Evolutionary conservation across 2,888 invertebrate species (phyloP).

Genomic region (Pantelozetes paolii): DNA sequence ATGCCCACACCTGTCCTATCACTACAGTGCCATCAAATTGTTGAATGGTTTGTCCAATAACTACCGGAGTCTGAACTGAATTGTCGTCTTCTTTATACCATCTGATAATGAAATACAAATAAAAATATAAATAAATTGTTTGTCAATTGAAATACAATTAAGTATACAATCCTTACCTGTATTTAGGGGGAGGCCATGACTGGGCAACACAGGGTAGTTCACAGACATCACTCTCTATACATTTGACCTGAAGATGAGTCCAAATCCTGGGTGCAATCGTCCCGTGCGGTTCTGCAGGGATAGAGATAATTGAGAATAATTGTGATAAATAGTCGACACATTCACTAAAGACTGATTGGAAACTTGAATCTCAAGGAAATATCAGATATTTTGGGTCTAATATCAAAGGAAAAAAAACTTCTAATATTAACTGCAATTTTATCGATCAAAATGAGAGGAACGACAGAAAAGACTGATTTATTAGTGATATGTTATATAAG

Average conservation of each 20-base stretch:
- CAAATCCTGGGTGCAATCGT: slow-evolving; percentile 41
- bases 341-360: not conserved
- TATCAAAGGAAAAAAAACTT: not conserved
- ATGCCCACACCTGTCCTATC: not conserved
- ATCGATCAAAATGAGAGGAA: slow-evolving; percentile 12
- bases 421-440: too few relatives aligned
- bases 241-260: slow-evolving; percentile 40
- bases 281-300: slow-evolving; percentile 38
- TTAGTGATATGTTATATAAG: not conserved
- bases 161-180: too few relatives aligned
- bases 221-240: slow-evolving; percentile 48
- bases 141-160: too few relatives aligned
- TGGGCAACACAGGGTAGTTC: slow-evolving; percentile 53
- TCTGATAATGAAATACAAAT: slow-evolving; percentile 38
- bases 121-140: not conserved
- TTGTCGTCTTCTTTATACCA: slow-evolving; percentile 45
- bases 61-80: slow-evolving; percentile 14
- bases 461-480: slow-evolving; percentile 6
- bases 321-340: slow-evolving; percentile 33
- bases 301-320: not conserved
- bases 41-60: not conserved
- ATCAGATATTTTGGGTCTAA: not conserved
- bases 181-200: slow-evolving; percentile 52
- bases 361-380: not conserved
- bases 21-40: slow-evolving; percentile 9